Conservation (phyloP, 2,797 vertebrate genomes). For the Spondyliosoma cantharus region DNA sequence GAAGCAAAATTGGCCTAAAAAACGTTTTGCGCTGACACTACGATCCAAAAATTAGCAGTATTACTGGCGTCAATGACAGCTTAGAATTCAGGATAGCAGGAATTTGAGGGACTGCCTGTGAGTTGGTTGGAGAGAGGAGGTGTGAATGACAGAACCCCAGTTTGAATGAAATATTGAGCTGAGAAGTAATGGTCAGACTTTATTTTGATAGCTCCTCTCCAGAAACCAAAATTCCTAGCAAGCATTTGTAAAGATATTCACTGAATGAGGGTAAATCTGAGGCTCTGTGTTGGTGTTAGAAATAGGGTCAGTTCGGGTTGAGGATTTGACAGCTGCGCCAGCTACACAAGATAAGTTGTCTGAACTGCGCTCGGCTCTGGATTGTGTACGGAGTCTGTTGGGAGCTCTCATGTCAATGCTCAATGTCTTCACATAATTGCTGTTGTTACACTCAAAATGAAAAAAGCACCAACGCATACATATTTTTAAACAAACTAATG, state of each 20-base stretch:
- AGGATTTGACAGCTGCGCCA: constrained; percentile 1
- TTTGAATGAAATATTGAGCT: background rate
- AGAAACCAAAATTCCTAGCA: constrained; percentile 4
- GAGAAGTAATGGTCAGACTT: background rate
- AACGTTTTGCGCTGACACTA: background rate
- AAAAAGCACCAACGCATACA: background rate
- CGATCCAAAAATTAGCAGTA: background rate
- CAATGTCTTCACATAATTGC: background rate
- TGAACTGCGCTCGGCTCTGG: constrained; percentile 1
- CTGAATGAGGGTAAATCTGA: constrained; percentile 22
- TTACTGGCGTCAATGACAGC: background rate
- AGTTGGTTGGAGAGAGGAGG: background rate
- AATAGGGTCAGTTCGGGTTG: constrained; percentile 18
- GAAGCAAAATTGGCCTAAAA: too few relatives aligned
- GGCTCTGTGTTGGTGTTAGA: constrained; percentile 8
- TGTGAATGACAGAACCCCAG: background rate
- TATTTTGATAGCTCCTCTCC: constrained; percentile 2
- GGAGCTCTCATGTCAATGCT: background rate
- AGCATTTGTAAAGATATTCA: constrained; percentile 11
- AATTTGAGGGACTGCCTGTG: background rate
- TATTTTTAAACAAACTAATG: constrained; percentile 20
- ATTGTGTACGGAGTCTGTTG: background rate
- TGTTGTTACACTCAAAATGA: background rate
- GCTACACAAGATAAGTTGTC: constrained; percentile 21
- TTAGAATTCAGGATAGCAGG: background rate